A percentile compares a stretch with the other conserved stretches of the same genome.
These are phyloP conservation scores for Sinella curviseta DNA, from an alignment of 1,140 invertebrate species.

Conservation along the genomic window DNA sequence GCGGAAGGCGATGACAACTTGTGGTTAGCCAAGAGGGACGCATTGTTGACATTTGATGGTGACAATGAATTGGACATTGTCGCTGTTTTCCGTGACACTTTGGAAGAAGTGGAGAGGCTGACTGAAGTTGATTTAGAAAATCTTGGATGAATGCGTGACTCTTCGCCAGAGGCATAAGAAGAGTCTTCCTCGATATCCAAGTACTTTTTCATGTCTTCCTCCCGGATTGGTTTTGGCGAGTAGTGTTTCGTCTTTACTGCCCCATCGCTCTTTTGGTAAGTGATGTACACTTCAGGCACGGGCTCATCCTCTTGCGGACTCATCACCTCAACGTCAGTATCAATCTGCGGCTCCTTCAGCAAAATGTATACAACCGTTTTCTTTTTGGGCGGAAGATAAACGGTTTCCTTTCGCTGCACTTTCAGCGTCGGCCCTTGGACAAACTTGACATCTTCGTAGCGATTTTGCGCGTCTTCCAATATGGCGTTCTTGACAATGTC, in stretches of 20 bases:
- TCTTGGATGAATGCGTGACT: neutral
- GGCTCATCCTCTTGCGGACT: conserved; percentile 29
- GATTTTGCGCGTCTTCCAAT: conserved; percentile 20
- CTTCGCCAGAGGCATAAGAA: neutral
- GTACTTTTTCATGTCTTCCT: neutral
- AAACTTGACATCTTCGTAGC: conserved; percentile 33
- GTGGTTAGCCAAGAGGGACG: too few species aligned
- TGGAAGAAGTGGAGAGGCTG: neutral
- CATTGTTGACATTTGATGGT: neutral
- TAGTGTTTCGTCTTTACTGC: conserved; percentile 22
- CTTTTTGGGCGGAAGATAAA: conserved; percentile 42
- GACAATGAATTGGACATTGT: neutral
- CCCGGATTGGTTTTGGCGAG: neutral
- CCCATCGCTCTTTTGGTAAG: conserved; percentile 37
- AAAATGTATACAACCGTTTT: conserved; percentile 44
- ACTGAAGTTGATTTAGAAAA: neutral
- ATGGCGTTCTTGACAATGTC: conserved; percentile 35
- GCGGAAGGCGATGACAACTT: neutral
- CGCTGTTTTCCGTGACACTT: neutral
- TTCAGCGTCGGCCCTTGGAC: conserved; percentile 37
- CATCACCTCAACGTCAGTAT: conserved; percentile 38
- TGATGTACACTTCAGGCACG: conserved; percentile 44
- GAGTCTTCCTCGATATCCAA: neutral
- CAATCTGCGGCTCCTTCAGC: conserved; percentile 40
- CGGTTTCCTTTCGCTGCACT: conserved; percentile 34